Evolutionary conservation across 2,113 vertebrate species (phyloP), one percentile per base, ranked within the genome.

Genomic region (Callorhinus ursinus): DNA sequence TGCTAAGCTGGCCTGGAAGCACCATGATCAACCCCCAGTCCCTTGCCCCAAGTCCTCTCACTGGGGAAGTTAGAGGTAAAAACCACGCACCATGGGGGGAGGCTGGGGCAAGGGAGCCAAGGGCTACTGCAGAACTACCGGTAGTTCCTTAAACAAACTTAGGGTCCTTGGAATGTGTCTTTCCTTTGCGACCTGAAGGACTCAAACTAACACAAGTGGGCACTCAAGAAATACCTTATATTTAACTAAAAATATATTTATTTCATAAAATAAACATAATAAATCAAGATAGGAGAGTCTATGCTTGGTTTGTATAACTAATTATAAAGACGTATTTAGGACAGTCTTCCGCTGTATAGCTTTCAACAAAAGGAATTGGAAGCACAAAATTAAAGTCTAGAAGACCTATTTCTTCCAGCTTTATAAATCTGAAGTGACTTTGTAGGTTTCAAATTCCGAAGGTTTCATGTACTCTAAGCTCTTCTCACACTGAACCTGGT

Each of bases 301-400:
- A 51, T 42, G 11, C 33, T 71, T 72, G 13, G 31, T 80, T 88
- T 92, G 14, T 36, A 36, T 53, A 46, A 79, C 9, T 61, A 92
- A 26, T 93, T 53, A 65, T 28, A 21, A 72, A 88, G n/a, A 39
- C 36, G 1, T 49, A 28, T 65, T 76, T 83, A 83, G 7, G 6
- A 65, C 53, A 80, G 42, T 42, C 96, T 88, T 67, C 65, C 2
- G 31, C 33, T 26, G 9, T 81, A 33, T 6, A 49, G 19, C 31
- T 94, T 94, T 94, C 91, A 95, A 28, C 5, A 57, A 94, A 88
- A 84, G 31, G 33, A 57, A 72, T 72, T 49, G 10, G 15, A 88
- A 79, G 42, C 51, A 83, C 13, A 55, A 71, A 86, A 82, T n/a
- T 53, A 31, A 59, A 31, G n/a, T 92, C 31, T 72, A 4, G 22